A percentile compares a stretch with the other conserved stretches of the same genome.
Conservation (phyloP, 2,113 vertebrate genomes). For the Dicerorhinus sumatrensis region DNA sequence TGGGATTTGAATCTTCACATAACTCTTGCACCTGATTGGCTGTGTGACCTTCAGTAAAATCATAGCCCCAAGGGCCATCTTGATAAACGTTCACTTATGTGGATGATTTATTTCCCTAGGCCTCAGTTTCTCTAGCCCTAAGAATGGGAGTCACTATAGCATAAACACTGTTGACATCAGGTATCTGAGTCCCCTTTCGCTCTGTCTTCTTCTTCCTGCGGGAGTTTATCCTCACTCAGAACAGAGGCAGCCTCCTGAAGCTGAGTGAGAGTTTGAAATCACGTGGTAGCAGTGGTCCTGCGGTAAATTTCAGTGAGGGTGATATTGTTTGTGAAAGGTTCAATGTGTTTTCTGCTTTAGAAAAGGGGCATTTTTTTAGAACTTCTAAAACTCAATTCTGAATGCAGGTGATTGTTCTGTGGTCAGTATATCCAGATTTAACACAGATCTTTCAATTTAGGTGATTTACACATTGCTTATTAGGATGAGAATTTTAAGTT, state of each 20-base stretch:
- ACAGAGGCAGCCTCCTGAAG: neutral
- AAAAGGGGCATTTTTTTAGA: neutral
- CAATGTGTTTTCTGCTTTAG: neutral
- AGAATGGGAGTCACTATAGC: neutral
- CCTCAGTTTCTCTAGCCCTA: neutral
- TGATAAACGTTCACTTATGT: neutral
- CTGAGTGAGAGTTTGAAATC: neutral
- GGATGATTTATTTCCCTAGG: neutral
- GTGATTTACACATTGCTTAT: neutral
- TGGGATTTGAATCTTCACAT: neutral
- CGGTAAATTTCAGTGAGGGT: neutral
- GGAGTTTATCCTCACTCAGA: neutral
- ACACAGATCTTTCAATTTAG: neutral
- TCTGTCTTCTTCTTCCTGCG: neutral
- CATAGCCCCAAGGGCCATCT: neutral
- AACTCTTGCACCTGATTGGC: neutral
- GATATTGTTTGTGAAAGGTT: neutral
- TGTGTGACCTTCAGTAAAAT: neutral
- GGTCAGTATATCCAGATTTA: neutral
- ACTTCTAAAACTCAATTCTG: neutral
- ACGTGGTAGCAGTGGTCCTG: fast-evolving
- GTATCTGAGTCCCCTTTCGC: neutral
- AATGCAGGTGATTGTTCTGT: neutral
- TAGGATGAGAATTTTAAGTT: neutral
- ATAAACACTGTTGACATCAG: neutral